A percentile compares a stretch with the other conserved stretches of the same genome.
phyloP scores from a whole-genome alignment of 2,797 vertebrate genomes.

The Telmatherina bonti region DNA sequence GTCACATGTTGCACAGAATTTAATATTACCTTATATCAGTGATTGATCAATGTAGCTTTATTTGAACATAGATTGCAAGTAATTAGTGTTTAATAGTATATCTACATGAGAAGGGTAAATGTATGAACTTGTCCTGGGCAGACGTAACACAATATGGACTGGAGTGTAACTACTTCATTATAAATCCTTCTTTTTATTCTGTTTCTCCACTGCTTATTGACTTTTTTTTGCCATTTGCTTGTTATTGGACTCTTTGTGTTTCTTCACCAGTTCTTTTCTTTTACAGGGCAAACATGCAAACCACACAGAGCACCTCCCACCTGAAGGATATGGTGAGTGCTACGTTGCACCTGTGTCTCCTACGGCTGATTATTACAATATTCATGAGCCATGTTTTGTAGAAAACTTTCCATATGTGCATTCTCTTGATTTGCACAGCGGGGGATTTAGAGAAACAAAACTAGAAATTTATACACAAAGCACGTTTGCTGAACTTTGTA shows the following conservation, averaged over 20 bases:
- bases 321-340: conserved; percentile 92
- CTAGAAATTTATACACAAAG: background rate
- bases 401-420: no score
- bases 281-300: conserved; percentile 92
- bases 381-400: background rate
- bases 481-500: background rate
- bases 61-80: no score
- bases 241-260: background rate
- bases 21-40: no score
- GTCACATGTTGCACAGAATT: no score
- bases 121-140: background rate
- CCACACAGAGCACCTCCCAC: conserved; percentile 93
- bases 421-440: background rate
- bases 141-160: background rate
- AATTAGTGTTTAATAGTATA: no score
- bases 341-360: background rate
- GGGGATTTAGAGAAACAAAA: background rate
- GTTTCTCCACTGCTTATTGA: background rate
- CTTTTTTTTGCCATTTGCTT: background rate
- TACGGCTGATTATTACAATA: no score
- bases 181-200: background rate
- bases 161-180: background rate
- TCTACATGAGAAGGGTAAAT: no score
- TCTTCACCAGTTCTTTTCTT: conserved; percentile 49
- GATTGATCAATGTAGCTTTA: no score